Evolutionary conservation across 2,113 vertebrate species (phyloP).

Genomic region (Mesembrinibis cayennensis): DNA sequence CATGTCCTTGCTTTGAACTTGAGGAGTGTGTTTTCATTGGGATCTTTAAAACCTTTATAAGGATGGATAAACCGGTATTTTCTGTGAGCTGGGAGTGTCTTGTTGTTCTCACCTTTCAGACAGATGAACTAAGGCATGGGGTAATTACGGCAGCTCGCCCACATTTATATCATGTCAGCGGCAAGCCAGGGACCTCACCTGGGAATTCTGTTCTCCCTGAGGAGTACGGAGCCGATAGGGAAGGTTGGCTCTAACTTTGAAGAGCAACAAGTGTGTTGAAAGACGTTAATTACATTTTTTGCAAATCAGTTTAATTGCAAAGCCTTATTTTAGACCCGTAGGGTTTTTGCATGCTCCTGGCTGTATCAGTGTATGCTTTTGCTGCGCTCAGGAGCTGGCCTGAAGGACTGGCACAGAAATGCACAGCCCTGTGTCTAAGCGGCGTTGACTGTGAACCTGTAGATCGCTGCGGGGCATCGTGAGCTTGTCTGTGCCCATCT

Average conservation of each 20-base stretch:
- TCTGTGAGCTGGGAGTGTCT: neutral
- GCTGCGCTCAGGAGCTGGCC: accelerated
- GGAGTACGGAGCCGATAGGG: accelerated
- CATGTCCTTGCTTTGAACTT: neutral
- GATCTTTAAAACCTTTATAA: neutral
- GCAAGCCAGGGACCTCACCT: neutral
- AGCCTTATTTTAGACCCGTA: neutral
- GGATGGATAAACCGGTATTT: neutral
- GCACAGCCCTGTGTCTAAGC: accelerated
- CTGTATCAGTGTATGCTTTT: accelerated
- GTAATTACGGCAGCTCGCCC: neutral
- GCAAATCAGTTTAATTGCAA: neutral
- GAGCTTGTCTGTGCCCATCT: neutral
- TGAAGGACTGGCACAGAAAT: neutral
- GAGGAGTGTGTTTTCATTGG: neutral
- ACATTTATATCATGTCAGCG: neutral
- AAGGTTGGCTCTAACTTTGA: neutral
- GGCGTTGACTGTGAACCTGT: neutral
- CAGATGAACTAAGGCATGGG: neutral
- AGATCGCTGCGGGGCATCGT: accelerated
- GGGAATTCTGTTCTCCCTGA: neutral
- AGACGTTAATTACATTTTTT: neutral
- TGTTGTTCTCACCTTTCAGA: neutral
- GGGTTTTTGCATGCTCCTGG: neutral
- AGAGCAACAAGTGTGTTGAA: neutral